Conservation (phyloP, 2,888 invertebrate genomes). For the Drosophila parthenogenetica region DNA sequence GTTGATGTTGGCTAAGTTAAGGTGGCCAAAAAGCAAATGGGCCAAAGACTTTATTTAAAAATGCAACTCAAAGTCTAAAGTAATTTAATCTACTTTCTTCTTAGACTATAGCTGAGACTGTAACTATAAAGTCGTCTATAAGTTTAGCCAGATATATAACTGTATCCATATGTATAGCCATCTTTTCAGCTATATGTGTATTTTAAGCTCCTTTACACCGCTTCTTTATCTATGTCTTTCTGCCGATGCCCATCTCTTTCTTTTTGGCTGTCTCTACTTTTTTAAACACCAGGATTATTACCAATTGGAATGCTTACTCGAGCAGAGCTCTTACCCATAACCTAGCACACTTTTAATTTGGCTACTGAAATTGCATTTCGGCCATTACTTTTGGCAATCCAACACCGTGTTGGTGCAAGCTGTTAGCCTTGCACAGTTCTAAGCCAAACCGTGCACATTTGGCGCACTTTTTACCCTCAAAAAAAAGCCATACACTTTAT, state of each 20-base stretch:
- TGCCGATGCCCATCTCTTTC: too few relatives aligned
- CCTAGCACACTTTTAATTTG: constrained; percentile 10
- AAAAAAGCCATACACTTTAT: neutral
- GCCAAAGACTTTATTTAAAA: constrained; percentile 1
- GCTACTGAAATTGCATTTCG: constrained; percentile 4
- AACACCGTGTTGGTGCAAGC: neutral
- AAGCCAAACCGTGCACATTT: constrained; percentile 12
- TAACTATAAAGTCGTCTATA: neutral
- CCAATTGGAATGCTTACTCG: neutral
- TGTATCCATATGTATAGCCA: neutral
- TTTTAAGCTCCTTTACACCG: too few relatives aligned
- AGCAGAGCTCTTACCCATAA: neutral
- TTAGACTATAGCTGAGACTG: neutral
- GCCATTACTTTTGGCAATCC: constrained; percentile 9
- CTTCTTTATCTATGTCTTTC: too few relatives aligned
- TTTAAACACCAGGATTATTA: neutral
- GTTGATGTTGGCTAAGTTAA: constrained; percentile 7
- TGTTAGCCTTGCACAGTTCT: constrained; percentile 8
- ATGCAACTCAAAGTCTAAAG: neutral
- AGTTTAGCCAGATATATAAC: neutral
- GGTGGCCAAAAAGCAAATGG: neutral
- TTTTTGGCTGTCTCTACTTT: too few relatives aligned
- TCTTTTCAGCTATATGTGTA: neutral
- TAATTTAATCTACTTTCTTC: too few relatives aligned
- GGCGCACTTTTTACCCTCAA: constrained; percentile 1